These are phyloP conservation scores for Nannobrachium achirus DNA, from an alignment of 2,113 vertebrate genomes.

Conservation along the genomic window DNA sequence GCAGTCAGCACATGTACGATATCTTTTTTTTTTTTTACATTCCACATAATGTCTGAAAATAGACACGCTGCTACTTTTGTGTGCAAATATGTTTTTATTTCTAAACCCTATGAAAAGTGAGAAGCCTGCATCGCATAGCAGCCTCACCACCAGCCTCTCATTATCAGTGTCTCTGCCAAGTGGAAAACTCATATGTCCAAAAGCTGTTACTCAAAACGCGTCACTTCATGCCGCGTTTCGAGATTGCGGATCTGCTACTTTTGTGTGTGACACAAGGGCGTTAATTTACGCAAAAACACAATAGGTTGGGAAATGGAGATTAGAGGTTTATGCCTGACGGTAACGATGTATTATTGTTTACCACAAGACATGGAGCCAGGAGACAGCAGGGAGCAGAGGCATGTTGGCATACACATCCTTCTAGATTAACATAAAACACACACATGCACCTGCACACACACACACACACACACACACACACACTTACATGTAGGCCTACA, in stretches of 20 bases:
- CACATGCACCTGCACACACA: constrained; percentile 9
- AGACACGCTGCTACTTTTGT: constrained; percentile 1
- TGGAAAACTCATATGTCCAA: too few relatives aligned
- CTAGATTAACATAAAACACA: not conserved
- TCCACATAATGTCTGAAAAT: constrained; percentile 1
- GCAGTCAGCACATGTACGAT: too few relatives aligned
- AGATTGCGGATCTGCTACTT: too few relatives aligned
- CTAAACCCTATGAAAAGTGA: constrained; percentile 9
- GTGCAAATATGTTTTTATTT: not conserved
- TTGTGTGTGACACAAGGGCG: too few relatives aligned
- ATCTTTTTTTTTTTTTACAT: not conserved
- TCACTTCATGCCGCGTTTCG: too few relatives aligned
- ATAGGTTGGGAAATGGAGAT: too few relatives aligned
- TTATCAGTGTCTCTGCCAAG: too few relatives aligned
- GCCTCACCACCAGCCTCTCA: too few relatives aligned
- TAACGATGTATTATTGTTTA: constrained; percentile 7
- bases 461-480: constrained; percentile 9
- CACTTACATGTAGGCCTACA: too few relatives aligned
- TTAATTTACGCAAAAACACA: too few relatives aligned
- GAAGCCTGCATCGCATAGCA: not conserved
- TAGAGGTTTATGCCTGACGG: constrained; percentile 1
- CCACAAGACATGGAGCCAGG: constrained; percentile 29
- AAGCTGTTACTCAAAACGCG: too few relatives aligned
- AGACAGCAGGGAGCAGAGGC: not conserved
- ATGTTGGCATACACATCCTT: not conserved